Percentiles rank a stretch among this genome's conserved stretches.
Conservation (phyloP, 2,113 vertebrate species). For the Mugil cephalus region DNA sequence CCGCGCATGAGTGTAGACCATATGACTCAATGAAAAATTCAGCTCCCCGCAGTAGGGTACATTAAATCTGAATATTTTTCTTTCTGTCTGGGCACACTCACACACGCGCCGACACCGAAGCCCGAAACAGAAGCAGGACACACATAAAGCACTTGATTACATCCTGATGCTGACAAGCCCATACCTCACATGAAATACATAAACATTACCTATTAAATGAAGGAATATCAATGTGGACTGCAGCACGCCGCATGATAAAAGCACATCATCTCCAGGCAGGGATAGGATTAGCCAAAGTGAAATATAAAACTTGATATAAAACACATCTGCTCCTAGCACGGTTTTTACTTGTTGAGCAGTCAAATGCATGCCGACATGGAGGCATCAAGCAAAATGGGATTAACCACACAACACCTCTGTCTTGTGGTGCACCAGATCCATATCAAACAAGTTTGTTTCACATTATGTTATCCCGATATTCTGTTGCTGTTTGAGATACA, state of each 20-base stretch:
- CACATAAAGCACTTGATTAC: neutral
- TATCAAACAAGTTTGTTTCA: neutral
- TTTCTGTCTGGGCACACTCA: slow-evolving; percentile 45
- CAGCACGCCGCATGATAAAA: slow-evolving; percentile 41
- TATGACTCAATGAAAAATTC: slow-evolving; percentile 68
- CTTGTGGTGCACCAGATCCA: slow-evolving; percentile 5
- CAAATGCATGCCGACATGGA: neutral
- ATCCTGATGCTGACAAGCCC: slow-evolving; percentile 19
- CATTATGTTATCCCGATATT: neutral
- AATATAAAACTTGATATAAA: slow-evolving; percentile 42
- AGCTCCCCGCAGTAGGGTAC: slow-evolving; percentile 42
- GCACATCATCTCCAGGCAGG: slow-evolving; percentile 2
- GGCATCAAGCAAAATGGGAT: neutral
- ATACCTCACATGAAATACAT: slow-evolving; percentile 14
- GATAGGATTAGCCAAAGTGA: slow-evolving; percentile 30
- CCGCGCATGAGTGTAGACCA: slow-evolving; percentile 33
- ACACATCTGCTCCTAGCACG: slow-evolving; percentile 24
- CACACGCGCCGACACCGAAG: slow-evolving; percentile 12
- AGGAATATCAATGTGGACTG: neutral
- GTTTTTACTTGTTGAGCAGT: neutral
- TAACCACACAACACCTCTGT: slow-evolving; percentile 8
- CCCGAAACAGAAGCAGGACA: neutral
- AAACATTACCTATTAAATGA: slow-evolving; percentile 25
- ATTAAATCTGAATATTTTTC: slow-evolving; percentile 52
- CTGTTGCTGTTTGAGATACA: neutral